A percentile compares a stretch with the other conserved stretches of the same genome.
These are phyloP conservation scores for Calidris pugnax DNA, from an alignment of 2,113 vertebrate species.

Conservation along the genomic window DNA sequence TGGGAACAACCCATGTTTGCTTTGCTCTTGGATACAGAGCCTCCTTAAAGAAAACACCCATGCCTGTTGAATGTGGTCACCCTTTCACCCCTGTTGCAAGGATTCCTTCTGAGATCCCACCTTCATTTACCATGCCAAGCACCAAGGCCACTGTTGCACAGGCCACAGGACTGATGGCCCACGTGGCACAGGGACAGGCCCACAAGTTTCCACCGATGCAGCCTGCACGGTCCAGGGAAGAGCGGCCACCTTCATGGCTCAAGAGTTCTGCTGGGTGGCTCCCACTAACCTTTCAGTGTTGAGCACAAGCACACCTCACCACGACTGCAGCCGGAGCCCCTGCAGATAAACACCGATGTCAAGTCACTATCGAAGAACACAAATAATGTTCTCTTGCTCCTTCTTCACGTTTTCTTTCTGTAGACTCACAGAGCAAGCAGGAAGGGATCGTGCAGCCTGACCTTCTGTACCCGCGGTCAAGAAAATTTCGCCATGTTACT, in stretches of 20 bases:
- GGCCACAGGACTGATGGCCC: neutral
- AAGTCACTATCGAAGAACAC: neutral
- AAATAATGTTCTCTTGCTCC: neutral
- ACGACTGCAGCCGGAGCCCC: neutral
- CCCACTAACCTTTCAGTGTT: neutral
- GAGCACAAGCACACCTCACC: neutral
- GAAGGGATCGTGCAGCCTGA: neutral
- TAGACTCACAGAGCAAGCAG: neutral
- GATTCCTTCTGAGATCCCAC: neutral
- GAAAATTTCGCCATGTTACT: neutral
- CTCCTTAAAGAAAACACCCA: neutral
- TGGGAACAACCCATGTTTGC: neutral
- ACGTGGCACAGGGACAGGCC: neutral
- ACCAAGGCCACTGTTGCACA: neutral
- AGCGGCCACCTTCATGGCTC: neutral
- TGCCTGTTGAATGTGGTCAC: rapidly evolving
- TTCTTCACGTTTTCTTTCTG: neutral
- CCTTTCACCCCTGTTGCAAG: neutral
- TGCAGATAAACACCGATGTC: rapidly evolving
- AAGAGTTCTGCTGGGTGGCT: neutral
- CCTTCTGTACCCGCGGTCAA: neutral
- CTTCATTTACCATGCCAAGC: neutral
- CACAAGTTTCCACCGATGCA: rapidly evolving
- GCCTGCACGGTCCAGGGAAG: rapidly evolving
- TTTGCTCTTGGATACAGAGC: neutral